Base-by-base conservation (phyloP, 53 echinoderm and acorn worm species). In the Mesocentrotus franciscanus region DNA sequence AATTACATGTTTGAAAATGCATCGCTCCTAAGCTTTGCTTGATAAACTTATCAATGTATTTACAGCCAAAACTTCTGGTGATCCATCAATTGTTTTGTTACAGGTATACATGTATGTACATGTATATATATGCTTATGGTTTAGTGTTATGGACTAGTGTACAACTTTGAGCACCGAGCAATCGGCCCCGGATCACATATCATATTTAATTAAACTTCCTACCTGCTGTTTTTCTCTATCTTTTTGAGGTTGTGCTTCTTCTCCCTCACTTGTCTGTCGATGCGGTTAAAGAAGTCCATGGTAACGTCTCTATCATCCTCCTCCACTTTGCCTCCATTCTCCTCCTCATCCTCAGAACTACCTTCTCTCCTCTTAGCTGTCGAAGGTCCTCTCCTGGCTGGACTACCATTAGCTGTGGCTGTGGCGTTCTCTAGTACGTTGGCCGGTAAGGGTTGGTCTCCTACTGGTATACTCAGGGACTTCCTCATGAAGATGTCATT, bases 261-360 rank as follows among this genome's bases (percentile, higher is more conserved):
- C 39, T 96, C 95, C 94, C 97, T 87, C 59, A 99, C 85, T 89
- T 99, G 97, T 79, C 97, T 90, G 60, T 99, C 99, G 56, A 99
- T 99, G 75, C 98, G 96, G 93, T 97, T 98, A 36, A 99, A 97
- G 95, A 98, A 99, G 90, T 99, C 99, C 97, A 99, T 96, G n/a
- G 96, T 96, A 34, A 96, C 92, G 22, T 96, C 98, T 42, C 95
- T 85, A 61, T 95, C 81, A 2, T 83, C 96, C 20, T 96, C 95
- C 58, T 97, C 97, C 12, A 78, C 85, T 18, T 90, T 90, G 57
- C 96, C 96, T n/a, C 90, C 72, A 90, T 91, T 95, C 17, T 96
- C 96, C 70, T 96, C 96, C 18, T 96, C 96, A n/a, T 95, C 68
- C 12, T 90, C 90, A 2, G 90, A 95, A 18, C 91, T 91, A 26